These are phyloP conservation scores for Drosophila anomelani DNA, from an alignment of 2,888 invertebrate species.

Conservation along the genomic window DNA sequence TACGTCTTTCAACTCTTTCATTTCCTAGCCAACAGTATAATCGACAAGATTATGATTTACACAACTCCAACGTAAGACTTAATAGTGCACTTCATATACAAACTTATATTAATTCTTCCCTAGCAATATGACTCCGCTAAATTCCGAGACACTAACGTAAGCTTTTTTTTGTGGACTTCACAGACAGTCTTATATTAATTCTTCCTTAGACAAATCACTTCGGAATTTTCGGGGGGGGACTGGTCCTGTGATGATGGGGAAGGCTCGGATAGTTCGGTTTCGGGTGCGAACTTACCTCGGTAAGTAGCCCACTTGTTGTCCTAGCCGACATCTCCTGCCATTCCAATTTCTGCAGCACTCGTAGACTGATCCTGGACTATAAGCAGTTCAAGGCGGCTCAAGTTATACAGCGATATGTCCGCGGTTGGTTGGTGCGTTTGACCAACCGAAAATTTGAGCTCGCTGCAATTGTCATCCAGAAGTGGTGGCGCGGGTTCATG, in stretches of 20 bases:
- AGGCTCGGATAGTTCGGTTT: background rate
- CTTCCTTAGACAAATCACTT: too few species aligned
- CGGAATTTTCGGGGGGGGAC: background rate
- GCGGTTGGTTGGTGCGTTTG: slow-evolving; percentile 63
- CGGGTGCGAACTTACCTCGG: background rate
- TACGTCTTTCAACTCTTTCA: background rate
- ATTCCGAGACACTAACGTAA: too few species aligned
- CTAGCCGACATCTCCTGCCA: background rate
- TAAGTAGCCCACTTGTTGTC: background rate
- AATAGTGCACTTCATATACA: too few species aligned
- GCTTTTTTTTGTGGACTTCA: too few species aligned
- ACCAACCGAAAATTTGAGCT: background rate
- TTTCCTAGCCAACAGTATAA: too few species aligned
- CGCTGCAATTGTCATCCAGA: slow-evolving; percentile 66
- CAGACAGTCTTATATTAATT: background rate
- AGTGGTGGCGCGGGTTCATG: slow-evolving; percentile 65
- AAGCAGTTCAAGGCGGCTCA: slow-evolving; percentile 76
- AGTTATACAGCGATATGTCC: slow-evolving; percentile 68
- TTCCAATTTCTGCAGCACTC: slow-evolving; percentile 42
- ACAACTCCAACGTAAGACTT: background rate
- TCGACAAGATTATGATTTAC: background rate
- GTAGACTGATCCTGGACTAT: slow-evolving; percentile 63
- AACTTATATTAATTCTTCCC: background rate
- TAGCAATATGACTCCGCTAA: too few species aligned
- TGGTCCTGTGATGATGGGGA: background rate